Evolutionary conservation across 2,113 vertebrate genomes (phyloP).

Genomic region (Euleptes europaea): DNA sequence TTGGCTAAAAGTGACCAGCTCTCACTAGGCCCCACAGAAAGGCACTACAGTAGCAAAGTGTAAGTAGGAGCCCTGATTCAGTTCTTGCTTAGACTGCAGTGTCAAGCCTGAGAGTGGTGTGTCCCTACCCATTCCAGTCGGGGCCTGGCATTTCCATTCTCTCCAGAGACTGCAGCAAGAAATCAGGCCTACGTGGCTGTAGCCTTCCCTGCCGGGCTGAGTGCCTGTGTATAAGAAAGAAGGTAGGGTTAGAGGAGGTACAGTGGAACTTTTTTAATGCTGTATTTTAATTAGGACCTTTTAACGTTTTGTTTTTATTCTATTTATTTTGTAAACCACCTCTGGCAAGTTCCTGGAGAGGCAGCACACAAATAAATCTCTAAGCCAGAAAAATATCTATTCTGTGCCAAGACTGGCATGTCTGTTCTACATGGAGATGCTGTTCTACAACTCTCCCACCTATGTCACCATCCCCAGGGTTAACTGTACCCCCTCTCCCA

Average conservation of each 20-base stretch:
- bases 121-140: conserved; percentile 35
- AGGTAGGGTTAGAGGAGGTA: not conserved
- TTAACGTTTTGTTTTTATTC: too few relatives aligned
- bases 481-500: too few relatives aligned
- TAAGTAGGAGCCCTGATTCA: rapidly evolving
- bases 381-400: not conserved
- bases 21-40: not conserved
- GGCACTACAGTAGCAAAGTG: not conserved
- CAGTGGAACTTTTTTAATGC: too few relatives aligned
- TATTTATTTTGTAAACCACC: too few relatives aligned
- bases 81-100: not conserved
- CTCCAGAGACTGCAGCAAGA: conserved; percentile 64
- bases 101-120: not conserved
- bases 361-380: not conserved
- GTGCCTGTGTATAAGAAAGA: not conserved
- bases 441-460: not conserved
- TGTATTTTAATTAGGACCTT: too few relatives aligned
- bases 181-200: conserved; percentile 71
- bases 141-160: conserved; percentile 34
- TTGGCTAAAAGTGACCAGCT: not conserved
- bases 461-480: too few relatives aligned
- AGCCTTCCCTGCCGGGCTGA: conserved; percentile 39
- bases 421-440: not conserved
- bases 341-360: too few relatives aligned
- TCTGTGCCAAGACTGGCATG: not conserved